These are phyloP conservation scores for Campoletis raptor DNA, from an alignment of 2,888 invertebrate genomes.

Conservation along the genomic window DNA sequence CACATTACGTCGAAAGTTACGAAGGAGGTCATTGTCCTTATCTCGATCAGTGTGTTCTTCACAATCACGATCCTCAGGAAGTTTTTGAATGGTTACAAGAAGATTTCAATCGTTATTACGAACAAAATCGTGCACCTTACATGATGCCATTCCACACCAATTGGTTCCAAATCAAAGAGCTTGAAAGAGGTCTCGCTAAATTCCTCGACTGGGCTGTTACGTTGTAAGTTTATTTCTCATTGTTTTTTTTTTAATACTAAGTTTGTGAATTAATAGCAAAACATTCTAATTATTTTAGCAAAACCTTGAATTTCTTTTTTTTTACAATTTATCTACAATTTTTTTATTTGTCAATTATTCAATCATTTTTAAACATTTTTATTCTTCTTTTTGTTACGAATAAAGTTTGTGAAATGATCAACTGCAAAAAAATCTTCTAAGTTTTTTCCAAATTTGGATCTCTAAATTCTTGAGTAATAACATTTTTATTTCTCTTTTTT, in stretches of 20 bases:
- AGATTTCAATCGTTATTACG: conserved; percentile 94
- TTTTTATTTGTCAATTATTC: no score
- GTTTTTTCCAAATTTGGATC: no score
- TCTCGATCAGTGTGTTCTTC: conserved; percentile 95
- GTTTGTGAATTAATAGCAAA: background rate
- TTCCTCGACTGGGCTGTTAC: conserved; percentile 93
- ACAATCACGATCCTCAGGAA: conserved; percentile 92
- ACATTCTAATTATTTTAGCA: background rate
- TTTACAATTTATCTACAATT: no score
- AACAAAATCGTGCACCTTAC: conserved; percentile 95
- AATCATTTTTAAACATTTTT: background rate
- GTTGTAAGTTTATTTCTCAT: conserved; percentile 86
- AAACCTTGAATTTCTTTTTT: background rate
- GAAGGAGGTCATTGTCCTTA: conserved; percentile 97
- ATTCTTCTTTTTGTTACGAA: background rate
- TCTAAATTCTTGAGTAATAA: conserved; percentile 80
- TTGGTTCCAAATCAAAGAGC: conserved; percentile 96
- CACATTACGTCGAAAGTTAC: conserved; percentile 94
- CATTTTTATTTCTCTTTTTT: conserved; percentile 74
- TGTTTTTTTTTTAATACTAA: background rate
- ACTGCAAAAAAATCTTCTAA: no score
- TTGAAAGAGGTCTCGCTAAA: conserved; percentile 93
- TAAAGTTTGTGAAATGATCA: no score
- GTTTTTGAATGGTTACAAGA: conserved; percentile 96
- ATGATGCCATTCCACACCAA: conserved; percentile 99